Conservation (phyloP, 2,113 vertebrate genomes). For the Microtus pennsylvanicus region DNA sequence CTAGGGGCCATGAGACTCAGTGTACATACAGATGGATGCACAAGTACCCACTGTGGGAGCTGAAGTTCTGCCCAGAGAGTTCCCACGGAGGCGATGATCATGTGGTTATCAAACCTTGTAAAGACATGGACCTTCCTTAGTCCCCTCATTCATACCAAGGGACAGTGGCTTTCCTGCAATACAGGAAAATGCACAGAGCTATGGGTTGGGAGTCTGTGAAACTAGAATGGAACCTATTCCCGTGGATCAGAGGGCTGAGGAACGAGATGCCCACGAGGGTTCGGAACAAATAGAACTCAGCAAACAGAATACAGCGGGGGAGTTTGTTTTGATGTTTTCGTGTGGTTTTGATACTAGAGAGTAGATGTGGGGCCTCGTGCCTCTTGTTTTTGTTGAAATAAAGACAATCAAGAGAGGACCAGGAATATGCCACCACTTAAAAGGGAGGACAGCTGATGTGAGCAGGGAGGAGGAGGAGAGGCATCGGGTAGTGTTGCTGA, state of each 20-base stretch:
- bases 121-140: background rate
- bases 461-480: background rate
- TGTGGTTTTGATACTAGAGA: constrained; percentile 28
- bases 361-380: background rate
- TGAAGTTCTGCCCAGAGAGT: background rate
- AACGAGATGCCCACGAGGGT: background rate
- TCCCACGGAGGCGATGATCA: no score
- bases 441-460: background rate
- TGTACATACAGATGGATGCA: background rate
- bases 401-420: background rate
- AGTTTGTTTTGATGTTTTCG: background rate
- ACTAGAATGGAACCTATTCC: background rate
- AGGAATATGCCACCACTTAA: background rate
- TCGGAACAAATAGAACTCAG: background rate
- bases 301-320: background rate
- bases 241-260: background rate
- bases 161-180: background rate
- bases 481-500: background rate
- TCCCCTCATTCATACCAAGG: background rate
- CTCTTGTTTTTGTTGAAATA: background rate
- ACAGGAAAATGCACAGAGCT: background rate
- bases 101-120: background rate
- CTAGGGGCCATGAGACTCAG: background rate
- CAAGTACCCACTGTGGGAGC: background rate
- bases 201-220: background rate